Percentiles rank a stretch among this genome's conserved stretches.
These are phyloP conservation scores for Mamestra configurata DNA, from an alignment of 1,140 invertebrate genomes.

Conservation along the genomic window DNA sequence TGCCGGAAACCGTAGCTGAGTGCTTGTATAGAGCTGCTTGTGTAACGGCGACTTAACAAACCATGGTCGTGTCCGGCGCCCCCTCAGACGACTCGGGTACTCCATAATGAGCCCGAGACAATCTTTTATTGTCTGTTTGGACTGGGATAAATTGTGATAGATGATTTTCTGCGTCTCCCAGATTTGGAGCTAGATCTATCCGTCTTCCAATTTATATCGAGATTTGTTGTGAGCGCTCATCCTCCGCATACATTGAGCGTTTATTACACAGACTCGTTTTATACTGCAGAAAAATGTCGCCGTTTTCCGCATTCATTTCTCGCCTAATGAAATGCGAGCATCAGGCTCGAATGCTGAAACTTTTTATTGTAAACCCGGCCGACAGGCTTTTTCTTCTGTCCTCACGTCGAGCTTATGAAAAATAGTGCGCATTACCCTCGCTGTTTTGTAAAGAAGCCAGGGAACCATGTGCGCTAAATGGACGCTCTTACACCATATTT, in stretches of 20 bases:
- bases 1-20: not conserved
- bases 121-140: conserved; percentile 81
- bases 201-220: conserved; percentile 74
- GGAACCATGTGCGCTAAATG: not conserved
- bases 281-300: conserved; percentile 62
- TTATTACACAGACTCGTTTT: conserved; percentile 61
- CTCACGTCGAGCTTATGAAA: conserved; percentile 71
- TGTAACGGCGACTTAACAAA: conserved; percentile 70
- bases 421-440: conserved; percentile 62
- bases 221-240: conserved; percentile 59
- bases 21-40: not conserved
- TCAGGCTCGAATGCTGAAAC: conserved; percentile 65
- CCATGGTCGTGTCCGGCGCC: conserved; percentile 59
- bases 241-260: conserved; percentile 60
- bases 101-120: conserved; percentile 76
- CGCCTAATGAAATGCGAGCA: conserved; percentile 74
- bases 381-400: conserved; percentile 64
- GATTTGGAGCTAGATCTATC: conserved; percentile 69
- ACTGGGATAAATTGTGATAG: conserved; percentile 82
- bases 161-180: conserved; percentile 72
- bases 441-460: conserved; percentile 39
- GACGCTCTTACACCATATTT: not conserved
- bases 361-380: conserved; percentile 70
- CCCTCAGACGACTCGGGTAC: conserved; percentile 57
- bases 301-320: conserved; percentile 73